phyloP scores from a whole-genome alignment of 2,797 vertebrate genomes.

The Hemibagrus guttatus region DNA sequence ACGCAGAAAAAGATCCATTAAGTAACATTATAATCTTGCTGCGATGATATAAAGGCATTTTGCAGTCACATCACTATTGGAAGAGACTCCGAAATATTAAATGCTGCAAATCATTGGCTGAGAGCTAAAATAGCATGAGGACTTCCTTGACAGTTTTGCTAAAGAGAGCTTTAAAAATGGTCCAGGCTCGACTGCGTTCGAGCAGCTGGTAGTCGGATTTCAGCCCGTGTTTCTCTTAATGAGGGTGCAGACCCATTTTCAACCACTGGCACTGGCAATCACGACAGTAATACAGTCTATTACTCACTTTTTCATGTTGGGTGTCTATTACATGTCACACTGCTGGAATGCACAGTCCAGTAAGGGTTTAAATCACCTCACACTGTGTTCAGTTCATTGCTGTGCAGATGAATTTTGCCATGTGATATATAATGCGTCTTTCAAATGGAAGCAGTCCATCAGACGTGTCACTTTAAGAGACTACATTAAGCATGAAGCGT shows the following conservation, averaged over 20 bases:
- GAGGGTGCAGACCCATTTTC: slow-evolving; percentile 20
- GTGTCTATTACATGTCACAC: slow-evolving; percentile 20
- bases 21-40: slow-evolving; percentile 20
- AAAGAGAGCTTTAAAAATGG: slow-evolving; percentile 21
- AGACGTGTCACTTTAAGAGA: slow-evolving; percentile 16
- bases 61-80: not conserved
- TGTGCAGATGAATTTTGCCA: slow-evolving; percentile 10
- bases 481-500: slow-evolving; percentile 8
- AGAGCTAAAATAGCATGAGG: slow-evolving; percentile 7
- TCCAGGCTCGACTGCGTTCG: slow-evolving; percentile 12
- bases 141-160: slow-evolving; percentile 11
- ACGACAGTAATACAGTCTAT: slow-evolving; percentile 20
- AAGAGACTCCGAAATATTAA: slow-evolving; percentile 19
- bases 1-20: not conserved
- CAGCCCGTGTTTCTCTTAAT: slow-evolving; percentile 30
- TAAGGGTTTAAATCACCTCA: slow-evolving; percentile 20
- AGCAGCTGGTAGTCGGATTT: slow-evolving; percentile 31
- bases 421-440: slow-evolving; percentile 19
- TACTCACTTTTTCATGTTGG: slow-evolving; percentile 23
- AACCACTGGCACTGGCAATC: slow-evolving; percentile 16
- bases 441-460: slow-evolving; percentile 5
- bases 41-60: slow-evolving; percentile 11
- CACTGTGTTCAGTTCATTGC: slow-evolving; percentile 16
- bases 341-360: slow-evolving; percentile 32
- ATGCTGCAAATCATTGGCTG: not conserved